Percentiles rank a stretch among this genome's conserved stretches.
These are phyloP conservation scores for Unio delphinus DNA, from an alignment of 2,888 invertebrate species.

Conservation along the genomic window DNA sequence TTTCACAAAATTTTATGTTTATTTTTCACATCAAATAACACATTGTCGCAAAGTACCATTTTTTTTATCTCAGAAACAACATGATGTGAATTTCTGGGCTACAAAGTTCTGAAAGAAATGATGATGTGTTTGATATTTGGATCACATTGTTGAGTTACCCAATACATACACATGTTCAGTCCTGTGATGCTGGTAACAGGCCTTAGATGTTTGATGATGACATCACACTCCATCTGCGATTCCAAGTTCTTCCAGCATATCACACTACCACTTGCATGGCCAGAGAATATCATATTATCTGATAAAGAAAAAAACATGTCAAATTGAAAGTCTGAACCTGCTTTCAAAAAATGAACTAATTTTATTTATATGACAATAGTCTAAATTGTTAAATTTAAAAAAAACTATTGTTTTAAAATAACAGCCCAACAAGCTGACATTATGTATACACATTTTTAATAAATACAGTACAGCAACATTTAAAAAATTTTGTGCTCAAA, in stretches of 20 bases:
- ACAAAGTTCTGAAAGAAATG: too few relatives aligned
- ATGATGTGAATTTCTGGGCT: too few relatives aligned
- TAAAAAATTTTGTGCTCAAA: too few relatives aligned
- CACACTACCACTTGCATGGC: constrained; percentile 34
- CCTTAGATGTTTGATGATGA: constrained; percentile 26
- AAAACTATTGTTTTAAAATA: neutral
- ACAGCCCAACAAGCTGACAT: too few relatives aligned
- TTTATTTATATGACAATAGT: neutral
- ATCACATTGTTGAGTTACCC: too few relatives aligned
- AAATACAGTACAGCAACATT: too few relatives aligned
- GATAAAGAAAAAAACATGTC: constrained; percentile 6
- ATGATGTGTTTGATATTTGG: too few relatives aligned
- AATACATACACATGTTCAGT: constrained; percentile 21
- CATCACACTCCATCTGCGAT: constrained; percentile 18
- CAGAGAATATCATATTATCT: constrained; percentile 38
- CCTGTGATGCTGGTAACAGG: constrained; percentile 27
- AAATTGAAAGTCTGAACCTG: neutral
- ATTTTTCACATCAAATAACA: too few relatives aligned
- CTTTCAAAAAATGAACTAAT: neutral
- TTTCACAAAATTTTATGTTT: too few relatives aligned
- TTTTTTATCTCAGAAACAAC: too few relatives aligned
- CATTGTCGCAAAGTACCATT: too few relatives aligned
- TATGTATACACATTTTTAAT: too few relatives aligned
- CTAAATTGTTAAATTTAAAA: neutral
- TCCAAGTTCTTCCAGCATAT: constrained; percentile 35